Evolutionary conservation across 2,797 vertebrate species (phyloP), one percentile per base, ranked within the genome.

Genomic region (Sebastes oblongus): DNA sequence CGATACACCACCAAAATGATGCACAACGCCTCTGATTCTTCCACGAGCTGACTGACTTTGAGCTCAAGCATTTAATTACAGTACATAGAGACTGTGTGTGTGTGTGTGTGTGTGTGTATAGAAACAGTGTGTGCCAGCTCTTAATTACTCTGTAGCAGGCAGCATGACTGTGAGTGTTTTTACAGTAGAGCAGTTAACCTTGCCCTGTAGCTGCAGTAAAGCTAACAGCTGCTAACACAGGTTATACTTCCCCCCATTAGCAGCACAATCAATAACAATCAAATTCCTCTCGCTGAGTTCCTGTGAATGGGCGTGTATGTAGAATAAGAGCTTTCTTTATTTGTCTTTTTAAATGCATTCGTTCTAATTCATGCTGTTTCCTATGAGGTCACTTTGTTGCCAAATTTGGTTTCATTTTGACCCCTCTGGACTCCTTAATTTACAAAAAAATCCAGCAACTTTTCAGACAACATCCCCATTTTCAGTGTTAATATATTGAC

Each of bases 41-140:
- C 75, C 72, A 72, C 11, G 18, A 73, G 70, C 82, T 74, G 77
- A 92, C 82, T 74, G 78, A 91, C 86, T 90, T 82, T 82, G 60
- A 83, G 83, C 74, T 86, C 46, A 29, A 87, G 77, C 80, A 81
- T 89, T 92, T 86, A 92, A 93, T 93, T 90, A 89, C 68, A 50
- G 34, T 29, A 77, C 74, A 81, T 42, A 34, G 67, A 81, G 64
- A 39, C 20, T 64, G 54, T 52, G 34, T 78, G 30, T 73, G 65
- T 58, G 78, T 70, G 65, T 66, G 65, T 58, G 65, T 61, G 66
- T 73, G 61, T 25, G 73, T 70, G 27, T 25, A 58, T 64, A 62
- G 64, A 88, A 66, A 72, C 75, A 36, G 56, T 77, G 61, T 81
- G 74, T 69, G 82, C 76, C 11, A 65, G 73, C 75, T 81, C 81